Evolutionary conservation across 2,113 vertebrate species (phyloP), one percentile per base, ranked within the genome.

Genomic region (Oenanthe oenanthe): DNA sequence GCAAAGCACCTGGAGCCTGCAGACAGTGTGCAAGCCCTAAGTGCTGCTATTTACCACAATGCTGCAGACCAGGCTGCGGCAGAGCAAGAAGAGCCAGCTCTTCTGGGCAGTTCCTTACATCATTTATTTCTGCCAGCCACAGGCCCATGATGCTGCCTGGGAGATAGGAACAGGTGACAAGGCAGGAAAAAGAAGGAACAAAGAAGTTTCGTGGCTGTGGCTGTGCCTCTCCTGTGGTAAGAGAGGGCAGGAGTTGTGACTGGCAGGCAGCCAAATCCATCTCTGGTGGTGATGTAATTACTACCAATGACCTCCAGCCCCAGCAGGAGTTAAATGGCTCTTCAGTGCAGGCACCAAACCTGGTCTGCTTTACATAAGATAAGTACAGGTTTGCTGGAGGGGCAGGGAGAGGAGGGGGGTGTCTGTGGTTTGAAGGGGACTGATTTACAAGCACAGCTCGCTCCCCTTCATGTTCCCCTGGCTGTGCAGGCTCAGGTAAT

Each of bases 231-330:
- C 79, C 85, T 93, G 91, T 94, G 85, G 75, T 90, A 63, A 83
- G 94, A 95, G 72, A 73, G 36, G 88, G 85, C 89, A 94, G 94
- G 85, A 95, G 60, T 32, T 19, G 51, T 90, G 94, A 67, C 88
- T 97, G 97, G 94, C 91, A 45, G 96, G 97, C 93, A 95, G 94
- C 96, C 97, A 97, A 93, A 91, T 58, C 88, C 60, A 70, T 92
- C 95, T 93, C 75, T 19, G 24, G 11, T 71, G 80, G 88, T 96
- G 95, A 96, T 95, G 91, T 43, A 97, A 96, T 97, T 97, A 82
- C 92, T 80, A 91, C 89, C 91, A 95, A 87, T 32, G 68, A 96
- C 92, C 93, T 97, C 91, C 95, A 96, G 94, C 68, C 70, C 65
- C 17, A 47, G 94, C 77, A 83, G 71, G 9, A 96, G 80, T 94